phyloP scores from a whole-genome alignment of 2,113 vertebrate genomes.

The Corythoichthys haematopterus region DNA sequence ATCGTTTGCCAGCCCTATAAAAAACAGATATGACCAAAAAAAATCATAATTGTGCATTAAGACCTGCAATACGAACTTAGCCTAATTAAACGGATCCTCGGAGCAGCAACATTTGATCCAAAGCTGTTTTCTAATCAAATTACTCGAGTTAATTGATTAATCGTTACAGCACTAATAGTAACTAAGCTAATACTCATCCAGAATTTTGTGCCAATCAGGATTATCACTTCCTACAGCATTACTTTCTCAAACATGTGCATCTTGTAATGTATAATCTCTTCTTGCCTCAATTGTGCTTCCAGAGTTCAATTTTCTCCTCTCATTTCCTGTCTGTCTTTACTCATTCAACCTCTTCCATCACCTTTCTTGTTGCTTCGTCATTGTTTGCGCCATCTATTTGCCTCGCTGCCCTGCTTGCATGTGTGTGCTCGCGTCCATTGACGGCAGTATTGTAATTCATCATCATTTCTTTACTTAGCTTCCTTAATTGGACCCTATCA shows the following conservation, averaged over 20 bases:
- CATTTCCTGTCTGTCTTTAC: conserved; percentile 9
- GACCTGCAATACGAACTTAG: too few relatives aligned
- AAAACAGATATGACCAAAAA: too few relatives aligned
- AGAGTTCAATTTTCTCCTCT: conserved; percentile 8
- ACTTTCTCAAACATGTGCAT: conserved; percentile 26
- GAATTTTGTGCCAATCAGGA: too few relatives aligned
- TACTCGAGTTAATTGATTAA: too few relatives aligned
- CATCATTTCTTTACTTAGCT: conserved; percentile 81
- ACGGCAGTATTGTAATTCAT: conserved; percentile 76
- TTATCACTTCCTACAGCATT: too few relatives aligned
- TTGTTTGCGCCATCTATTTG: conserved; percentile 38
- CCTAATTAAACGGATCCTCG: too few relatives aligned
- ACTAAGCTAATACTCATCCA: too few relatives aligned
- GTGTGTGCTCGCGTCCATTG: conserved; percentile 57
- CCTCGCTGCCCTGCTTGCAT: conserved; percentile 14
- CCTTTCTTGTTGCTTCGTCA: conserved; percentile 28
- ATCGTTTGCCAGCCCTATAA: too few relatives aligned
- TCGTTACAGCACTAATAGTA: too few relatives aligned
- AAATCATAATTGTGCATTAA: too few relatives aligned
- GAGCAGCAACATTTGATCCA: too few relatives aligned
- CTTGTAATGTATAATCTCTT: conserved; percentile 26
- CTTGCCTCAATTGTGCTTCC: conserved; percentile 24
- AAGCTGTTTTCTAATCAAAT: too few relatives aligned
- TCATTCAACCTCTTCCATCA: conserved; percentile 19
- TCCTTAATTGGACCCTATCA: conserved; percentile 87